phyloP scores from a whole-genome alignment of 2,888 invertebrate genomes.

The Hypomecis punctinalis region DNA sequence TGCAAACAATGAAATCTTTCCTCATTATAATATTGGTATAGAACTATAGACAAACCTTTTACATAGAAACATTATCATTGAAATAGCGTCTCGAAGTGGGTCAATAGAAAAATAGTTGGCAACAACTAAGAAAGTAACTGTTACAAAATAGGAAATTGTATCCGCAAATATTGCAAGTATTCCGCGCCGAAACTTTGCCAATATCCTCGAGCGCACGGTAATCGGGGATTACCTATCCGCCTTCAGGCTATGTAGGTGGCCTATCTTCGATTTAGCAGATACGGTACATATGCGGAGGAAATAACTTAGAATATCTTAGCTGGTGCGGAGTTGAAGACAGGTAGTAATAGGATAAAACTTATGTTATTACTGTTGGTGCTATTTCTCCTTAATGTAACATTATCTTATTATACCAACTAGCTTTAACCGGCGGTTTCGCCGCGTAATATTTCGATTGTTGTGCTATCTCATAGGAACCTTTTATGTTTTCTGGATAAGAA shows the following conservation, averaged over 20 bases:
- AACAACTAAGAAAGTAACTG: constrained; percentile 34
- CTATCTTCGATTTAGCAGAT: constrained; percentile 31
- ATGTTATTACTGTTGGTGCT: too few species aligned
- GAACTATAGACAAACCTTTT: too few species aligned
- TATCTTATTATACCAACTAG: too few species aligned
- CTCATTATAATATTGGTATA: too few species aligned
- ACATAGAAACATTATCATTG: constrained; percentile 8
- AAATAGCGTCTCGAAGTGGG: constrained; percentile 13
- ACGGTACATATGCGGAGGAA: constrained; percentile 19
- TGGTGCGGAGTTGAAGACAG: not conserved
- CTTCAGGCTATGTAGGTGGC: constrained; percentile 21
- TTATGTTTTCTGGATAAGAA: too few species aligned
- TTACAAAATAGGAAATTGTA: constrained; percentile 44
- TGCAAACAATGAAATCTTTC: too few species aligned
- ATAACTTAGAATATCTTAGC: constrained; percentile 21
- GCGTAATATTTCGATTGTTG: too few species aligned
- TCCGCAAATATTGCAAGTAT: constrained; percentile 42
- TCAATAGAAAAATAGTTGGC: constrained; percentile 24
- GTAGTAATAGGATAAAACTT: too few species aligned
- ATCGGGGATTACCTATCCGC: constrained; percentile 33
- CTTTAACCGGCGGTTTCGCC: too few species aligned
- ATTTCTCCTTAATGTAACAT: too few species aligned
- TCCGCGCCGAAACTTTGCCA: constrained; percentile 44
- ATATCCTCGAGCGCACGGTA: constrained; percentile 40
- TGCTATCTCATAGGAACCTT: too few species aligned